Conservation (phyloP, 2,888 invertebrate species). For the Belgica antarctica region DNA sequence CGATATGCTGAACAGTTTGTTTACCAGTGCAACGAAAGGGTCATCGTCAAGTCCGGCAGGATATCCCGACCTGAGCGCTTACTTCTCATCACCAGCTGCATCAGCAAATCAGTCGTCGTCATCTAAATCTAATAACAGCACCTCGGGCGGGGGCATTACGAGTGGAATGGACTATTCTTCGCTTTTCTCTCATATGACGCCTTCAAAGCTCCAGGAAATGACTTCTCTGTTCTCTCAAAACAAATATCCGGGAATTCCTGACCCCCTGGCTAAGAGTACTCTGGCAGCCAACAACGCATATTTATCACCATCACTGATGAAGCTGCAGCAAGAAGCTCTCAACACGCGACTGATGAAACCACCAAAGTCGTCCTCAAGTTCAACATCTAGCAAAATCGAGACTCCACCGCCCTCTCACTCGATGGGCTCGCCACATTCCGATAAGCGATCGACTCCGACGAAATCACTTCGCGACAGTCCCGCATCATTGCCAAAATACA, state of each 20-base stretch:
- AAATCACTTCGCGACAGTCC: constrained; percentile 36
- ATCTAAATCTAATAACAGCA: constrained; percentile 45
- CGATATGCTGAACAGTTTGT: constrained; percentile 40
- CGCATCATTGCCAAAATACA: constrained; percentile 50
- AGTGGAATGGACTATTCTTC: constrained; percentile 40
- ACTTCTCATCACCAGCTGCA: constrained; percentile 46
- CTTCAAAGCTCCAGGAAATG: constrained; percentile 51
- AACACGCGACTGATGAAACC: constrained; percentile 60
- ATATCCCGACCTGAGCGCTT: constrained; percentile 27
- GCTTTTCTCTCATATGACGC: constrained; percentile 40
- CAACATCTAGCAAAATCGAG: constrained; percentile 44
- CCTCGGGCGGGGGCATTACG: constrained; percentile 29
- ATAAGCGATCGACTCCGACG: constrained; percentile 38
- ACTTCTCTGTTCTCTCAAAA: constrained; percentile 56
- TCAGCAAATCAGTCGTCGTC: constrained; percentile 44
- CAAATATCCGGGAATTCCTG: constrained; percentile 60
- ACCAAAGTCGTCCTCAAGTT: constrained; percentile 53
- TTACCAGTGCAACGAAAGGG: constrained; percentile 34
- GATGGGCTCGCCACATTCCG: constrained; percentile 22
- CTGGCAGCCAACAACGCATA: constrained; percentile 77
- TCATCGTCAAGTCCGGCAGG: background rate
- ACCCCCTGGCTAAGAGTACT: constrained; percentile 73
- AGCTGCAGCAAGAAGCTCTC: constrained; percentile 62
- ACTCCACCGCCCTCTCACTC: background rate
- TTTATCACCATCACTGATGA: constrained; percentile 69